These are phyloP conservation scores for Leucoptera coffeella DNA, from an alignment of 2,888 invertebrate species.

Conservation along the genomic window DNA sequence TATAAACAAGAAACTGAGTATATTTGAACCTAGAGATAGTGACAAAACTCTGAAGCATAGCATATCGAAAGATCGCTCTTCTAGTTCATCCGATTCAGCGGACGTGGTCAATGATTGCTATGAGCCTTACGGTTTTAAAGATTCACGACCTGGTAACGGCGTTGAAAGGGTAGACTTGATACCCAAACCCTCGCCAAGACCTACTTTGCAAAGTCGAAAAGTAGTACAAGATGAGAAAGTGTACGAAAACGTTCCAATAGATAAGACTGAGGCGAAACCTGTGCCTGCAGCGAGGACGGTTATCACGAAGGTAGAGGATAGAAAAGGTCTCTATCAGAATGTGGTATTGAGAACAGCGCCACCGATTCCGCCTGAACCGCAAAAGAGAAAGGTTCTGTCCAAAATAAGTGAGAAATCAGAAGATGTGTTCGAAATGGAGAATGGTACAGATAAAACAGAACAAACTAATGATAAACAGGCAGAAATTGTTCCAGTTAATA, in stretches of 20 bases:
- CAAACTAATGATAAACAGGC: no score
- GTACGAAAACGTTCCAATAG: conserved; percentile 27
- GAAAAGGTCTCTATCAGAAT: conserved; percentile 27
- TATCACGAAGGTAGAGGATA: conserved; percentile 18
- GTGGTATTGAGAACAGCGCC: no score
- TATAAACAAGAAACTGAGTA: conserved; percentile 18
- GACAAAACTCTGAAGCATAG: conserved; percentile 10
- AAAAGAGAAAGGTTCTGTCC: conserved; percentile 17
- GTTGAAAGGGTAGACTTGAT: conserved; percentile 9
- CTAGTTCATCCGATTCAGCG: conserved; percentile 18
- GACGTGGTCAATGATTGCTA: conserved; percentile 36
- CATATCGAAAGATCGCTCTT: no score
- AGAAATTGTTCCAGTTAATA: no score
- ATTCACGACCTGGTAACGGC: no score
- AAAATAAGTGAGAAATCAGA: no score
- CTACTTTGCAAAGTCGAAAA: conserved; percentile 10
- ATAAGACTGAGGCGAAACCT: conserved; percentile 10
- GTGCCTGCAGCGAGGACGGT: conserved; percentile 31
- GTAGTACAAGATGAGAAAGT: conserved; percentile 15
- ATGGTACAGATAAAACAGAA: conserved; percentile 4
- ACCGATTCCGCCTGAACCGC: conserved; percentile 15
- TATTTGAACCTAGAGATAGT: conserved; percentile 26
- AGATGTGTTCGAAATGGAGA: not conserved
- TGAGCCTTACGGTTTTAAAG: conserved; percentile 36
- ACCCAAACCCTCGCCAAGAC: conserved; percentile 29